Percentiles rank a stretch among this genome's conserved stretches.
These are phyloP conservation scores for Electrona antarctica DNA, from an alignment of 2,113 vertebrate species.

Conservation along the genomic window DNA sequence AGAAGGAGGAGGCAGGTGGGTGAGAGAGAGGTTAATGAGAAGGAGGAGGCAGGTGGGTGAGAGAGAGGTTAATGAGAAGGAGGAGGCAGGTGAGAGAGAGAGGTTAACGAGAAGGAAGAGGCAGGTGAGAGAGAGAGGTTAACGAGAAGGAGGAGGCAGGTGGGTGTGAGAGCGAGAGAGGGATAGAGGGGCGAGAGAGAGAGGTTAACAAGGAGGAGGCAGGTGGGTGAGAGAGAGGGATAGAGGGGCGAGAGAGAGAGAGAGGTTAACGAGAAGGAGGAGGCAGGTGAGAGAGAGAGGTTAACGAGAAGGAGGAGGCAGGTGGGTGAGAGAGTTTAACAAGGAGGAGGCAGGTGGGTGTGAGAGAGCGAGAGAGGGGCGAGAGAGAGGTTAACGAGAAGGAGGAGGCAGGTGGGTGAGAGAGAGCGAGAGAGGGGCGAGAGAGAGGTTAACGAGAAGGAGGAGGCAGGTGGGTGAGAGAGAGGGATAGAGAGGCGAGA, in stretches of 20 bases:
- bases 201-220: conserved; percentile 39
- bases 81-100: neutral
- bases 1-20: neutral
- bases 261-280: neutral
- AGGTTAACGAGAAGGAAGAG: neutral
- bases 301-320: conserved; percentile 84
- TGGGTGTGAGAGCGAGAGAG: conserved; percentile 55
- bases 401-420: neutral
- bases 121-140: neutral
- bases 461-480: neutral
- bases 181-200: neutral
- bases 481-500: no score
- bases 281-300: neutral
- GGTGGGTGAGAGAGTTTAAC: conserved; percentile 79
- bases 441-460: neutral
- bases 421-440: neutral
- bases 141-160: conserved; percentile 87
- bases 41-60: neutral
- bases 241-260: conserved; percentile 82
- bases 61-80: no score
- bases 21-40: neutral
- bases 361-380: neutral
- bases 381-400: no score
- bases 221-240: conserved; percentile 54
- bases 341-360: conserved; percentile 78